phyloP scores from a whole-genome alignment of 2,888 invertebrate genomes.

The Melanchra persicariae region DNA sequence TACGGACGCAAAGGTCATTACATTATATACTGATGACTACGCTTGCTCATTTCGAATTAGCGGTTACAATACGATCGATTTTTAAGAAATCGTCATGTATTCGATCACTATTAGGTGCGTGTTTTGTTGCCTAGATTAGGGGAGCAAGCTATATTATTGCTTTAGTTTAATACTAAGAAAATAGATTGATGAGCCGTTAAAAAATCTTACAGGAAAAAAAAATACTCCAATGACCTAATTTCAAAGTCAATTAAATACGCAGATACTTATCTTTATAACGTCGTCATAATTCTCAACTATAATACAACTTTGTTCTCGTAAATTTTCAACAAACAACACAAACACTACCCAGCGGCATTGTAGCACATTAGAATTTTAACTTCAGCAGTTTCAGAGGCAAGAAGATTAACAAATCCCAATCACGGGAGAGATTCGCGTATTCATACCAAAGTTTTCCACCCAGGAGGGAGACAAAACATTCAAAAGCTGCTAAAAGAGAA shows the following conservation, averaged over 20 bases:
- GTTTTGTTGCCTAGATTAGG: too few species aligned
- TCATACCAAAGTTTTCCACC: conserved; percentile 85
- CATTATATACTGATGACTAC: neutral
- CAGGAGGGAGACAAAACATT: conserved; percentile 70
- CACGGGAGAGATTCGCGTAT: conserved; percentile 85
- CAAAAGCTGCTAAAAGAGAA: conserved; percentile 50
- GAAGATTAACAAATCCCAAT: conserved; percentile 89
- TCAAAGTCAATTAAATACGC: conserved; percentile 31
- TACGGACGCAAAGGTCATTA: too few species aligned
- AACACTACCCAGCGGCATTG: conserved; percentile 81
- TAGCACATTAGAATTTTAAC: conserved; percentile 87
- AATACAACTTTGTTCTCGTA: conserved; percentile 59
- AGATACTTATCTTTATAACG: conserved; percentile 46
- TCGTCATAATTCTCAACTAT: conserved; percentile 63
- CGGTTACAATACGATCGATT: neutral
- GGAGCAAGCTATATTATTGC: too few species aligned
- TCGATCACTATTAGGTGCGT: neutral
- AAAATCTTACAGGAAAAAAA: neutral
- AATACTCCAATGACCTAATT: conserved; percentile 7
- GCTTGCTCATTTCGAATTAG: neutral
- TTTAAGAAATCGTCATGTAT: neutral
- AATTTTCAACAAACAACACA: conserved; percentile 67
- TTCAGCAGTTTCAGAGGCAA: conserved; percentile 79
- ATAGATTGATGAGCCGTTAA: neutral
- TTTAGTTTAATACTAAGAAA: neutral